Evolutionary conservation across 2,888 invertebrate species (phyloP).

Genomic region (Metopia argyrocephala): DNA sequence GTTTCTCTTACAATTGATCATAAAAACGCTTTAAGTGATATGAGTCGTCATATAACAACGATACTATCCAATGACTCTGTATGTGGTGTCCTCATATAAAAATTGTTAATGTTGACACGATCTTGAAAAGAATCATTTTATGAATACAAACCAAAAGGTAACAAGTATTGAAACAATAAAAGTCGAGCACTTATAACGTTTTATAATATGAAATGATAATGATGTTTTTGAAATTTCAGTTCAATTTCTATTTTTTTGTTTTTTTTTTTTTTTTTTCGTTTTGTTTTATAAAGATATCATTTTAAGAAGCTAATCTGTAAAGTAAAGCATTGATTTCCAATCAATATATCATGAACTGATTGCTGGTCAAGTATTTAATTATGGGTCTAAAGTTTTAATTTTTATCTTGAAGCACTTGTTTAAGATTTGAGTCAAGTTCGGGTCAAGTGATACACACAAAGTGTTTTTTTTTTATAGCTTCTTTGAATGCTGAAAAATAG

Average conservation of each 20-base stretch:
- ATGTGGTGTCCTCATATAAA: constrained; percentile 22
- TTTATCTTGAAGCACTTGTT: not conserved
- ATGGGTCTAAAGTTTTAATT: constrained; percentile 27
- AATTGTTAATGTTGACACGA: constrained; percentile 61
- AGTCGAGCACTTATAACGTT: constrained; percentile 7
- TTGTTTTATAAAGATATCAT: constrained; percentile 25
- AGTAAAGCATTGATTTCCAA: not conserved
- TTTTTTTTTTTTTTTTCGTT: no score
- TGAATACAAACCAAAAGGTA: not conserved
- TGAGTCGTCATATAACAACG: constrained; percentile 46
- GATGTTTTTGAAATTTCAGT: not conserved
- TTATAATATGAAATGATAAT: not conserved
- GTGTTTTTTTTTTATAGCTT: not conserved
- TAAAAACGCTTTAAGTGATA: constrained; percentile 55
- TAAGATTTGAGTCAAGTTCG: not conserved
- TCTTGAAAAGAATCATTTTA: constrained; percentile 49
- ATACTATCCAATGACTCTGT: constrained; percentile 61
- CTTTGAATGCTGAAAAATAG: not conserved
- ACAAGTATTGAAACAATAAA: not conserved
- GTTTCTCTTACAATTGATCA: constrained; percentile 38
- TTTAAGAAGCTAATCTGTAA: constrained; percentile 42
- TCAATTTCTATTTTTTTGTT: no score
- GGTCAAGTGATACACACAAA: constrained; percentile 12
- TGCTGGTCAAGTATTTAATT: constrained; percentile 35
- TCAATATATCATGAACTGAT: constrained; percentile 1